These are phyloP conservation scores for Onchidella celtica DNA, from an alignment of 2,888 invertebrate species.

Conservation along the genomic window DNA sequence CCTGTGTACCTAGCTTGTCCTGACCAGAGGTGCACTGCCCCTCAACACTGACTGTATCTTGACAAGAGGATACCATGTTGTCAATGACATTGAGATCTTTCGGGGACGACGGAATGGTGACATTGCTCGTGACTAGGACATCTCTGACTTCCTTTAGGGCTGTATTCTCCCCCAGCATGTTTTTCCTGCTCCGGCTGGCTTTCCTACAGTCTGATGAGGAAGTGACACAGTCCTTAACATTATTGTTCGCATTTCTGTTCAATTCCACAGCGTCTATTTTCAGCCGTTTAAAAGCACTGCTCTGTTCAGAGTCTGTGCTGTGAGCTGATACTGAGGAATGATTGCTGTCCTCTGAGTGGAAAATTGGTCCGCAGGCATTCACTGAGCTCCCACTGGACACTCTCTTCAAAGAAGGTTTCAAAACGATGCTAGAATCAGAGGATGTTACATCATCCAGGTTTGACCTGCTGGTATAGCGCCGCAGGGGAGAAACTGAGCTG, in stretches of 20 bases:
- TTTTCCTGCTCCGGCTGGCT: constrained; percentile 9
- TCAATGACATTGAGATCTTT: constrained; percentile 44
- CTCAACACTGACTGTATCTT: constrained; percentile 7
- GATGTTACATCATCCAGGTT: constrained; percentile 47
- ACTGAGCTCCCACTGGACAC: constrained; percentile 48
- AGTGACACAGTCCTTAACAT: constrained; percentile 42
- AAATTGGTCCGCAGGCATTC: constrained; percentile 16
- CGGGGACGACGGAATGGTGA: not conserved
- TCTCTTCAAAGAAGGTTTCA: constrained; percentile 47
- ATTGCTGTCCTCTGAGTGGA: constrained; percentile 73
- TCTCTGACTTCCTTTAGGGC: not conserved
- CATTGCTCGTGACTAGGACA: constrained; percentile 8
- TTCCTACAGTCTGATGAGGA: constrained; percentile 47
- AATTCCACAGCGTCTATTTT: constrained; percentile 50
- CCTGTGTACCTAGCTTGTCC: not conserved
- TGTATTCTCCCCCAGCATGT: constrained; percentile 14
- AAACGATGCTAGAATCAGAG: constrained; percentile 35
- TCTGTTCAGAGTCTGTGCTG: constrained; percentile 70
- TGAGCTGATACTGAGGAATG: constrained; percentile 67
- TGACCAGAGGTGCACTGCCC: not conserved
- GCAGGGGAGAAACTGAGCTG: constrained; percentile 36
- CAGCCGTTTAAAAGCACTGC: constrained; percentile 57
- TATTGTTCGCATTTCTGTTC: constrained; percentile 43
- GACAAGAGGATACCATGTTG: constrained; percentile 46
- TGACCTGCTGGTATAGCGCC: constrained; percentile 38